A percentile compares a stretch with the other conserved stretches of the same genome.
Conservation (phyloP, 2,113 vertebrate genomes). For the Nematolebias whitei region DNA sequence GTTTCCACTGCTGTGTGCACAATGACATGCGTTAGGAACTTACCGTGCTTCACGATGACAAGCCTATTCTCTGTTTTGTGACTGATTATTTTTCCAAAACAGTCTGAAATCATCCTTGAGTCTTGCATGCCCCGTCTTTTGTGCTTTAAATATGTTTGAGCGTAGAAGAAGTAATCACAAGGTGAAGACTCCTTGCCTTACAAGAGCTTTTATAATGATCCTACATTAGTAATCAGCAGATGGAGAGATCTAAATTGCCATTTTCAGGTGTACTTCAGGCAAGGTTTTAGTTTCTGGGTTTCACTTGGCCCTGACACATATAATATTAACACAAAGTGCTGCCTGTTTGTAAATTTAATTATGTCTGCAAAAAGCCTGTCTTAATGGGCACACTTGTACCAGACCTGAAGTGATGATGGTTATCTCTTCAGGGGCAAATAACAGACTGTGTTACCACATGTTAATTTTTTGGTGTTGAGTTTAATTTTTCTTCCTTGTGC, state of each 20-base stretch:
- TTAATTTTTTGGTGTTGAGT: slow-evolving; percentile 79
- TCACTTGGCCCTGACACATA: slow-evolving; percentile 1
- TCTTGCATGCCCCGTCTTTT: background rate
- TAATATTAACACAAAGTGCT: slow-evolving; percentile 12
- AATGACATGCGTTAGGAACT: background rate
- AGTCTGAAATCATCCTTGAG: too few species aligned
- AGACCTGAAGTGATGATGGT: slow-evolving; percentile 80
- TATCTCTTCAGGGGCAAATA: slow-evolving; percentile 82
- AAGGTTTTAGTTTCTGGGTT: background rate
- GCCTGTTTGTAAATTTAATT: slow-evolving; percentile 18
- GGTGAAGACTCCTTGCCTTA: background rate
- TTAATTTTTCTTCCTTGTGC: slow-evolving; percentile 89
- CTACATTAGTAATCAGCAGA: background rate
- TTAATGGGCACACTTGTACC: slow-evolving; percentile 67
- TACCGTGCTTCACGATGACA: background rate
- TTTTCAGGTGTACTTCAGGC: background rate
- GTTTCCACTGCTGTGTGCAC: background rate
- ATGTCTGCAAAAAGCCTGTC: slow-evolving; percentile 31
- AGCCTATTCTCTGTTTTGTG: background rate
- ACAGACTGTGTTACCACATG: slow-evolving; percentile 78
- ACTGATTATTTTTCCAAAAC: background rate
- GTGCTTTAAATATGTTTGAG: background rate
- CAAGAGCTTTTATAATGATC: background rate
- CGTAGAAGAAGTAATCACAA: background rate
- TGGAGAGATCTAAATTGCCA: background rate